Base-by-base conservation (phyloP, 2,113 vertebrate species). In the Epinephelus fuscoguttatus region DNA sequence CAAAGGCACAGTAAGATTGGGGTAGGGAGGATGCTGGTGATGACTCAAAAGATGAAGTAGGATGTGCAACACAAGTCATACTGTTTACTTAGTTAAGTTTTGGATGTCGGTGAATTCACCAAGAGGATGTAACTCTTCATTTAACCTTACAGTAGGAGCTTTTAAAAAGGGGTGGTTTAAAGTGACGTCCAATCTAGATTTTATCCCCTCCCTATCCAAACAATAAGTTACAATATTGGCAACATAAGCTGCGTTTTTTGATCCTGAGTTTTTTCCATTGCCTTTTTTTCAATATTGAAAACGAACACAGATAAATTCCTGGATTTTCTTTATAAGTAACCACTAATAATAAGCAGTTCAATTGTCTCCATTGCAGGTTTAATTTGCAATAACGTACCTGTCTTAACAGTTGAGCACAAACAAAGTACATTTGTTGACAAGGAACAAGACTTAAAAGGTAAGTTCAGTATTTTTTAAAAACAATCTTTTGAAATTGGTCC, bases 261-360 rank as follows among this genome's bases (percentile, higher is more conserved):
- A 30, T 30, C 30, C 30, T 30, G 30, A 30, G 4, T 30, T 30
- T 30, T 30, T 55, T 81, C 13, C 55, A 42, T 49, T 8, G 13
- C 1, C 30, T 42, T 37, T 67, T 6, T 4, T 27, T 27, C 2
- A 30, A 30, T 30, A 30, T 30, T 30, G 4, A 45, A 67, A 57
- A 56, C 21, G 19, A 47, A 47, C n/a, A 2, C 7, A 6, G 2
- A 57, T 72, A 23, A 12, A 72, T 56, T 47, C 3, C 5, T 18
- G 27, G 5, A 8, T 61, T 37, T 71, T 47, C 12, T 53, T 15
- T 33, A 55, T 25, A 57, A 71, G 63, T 53, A 82, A 82, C 25
- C 23, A 57, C 13, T 8, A 49, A 56, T 47, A 70, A 60, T 19
- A 37, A 49, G 62, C 21, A 59, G 61, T 19, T 60, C n/a, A 50